phyloP scores from a whole-genome alignment of 2,797 vertebrate species.

The Chloroceryle amazona region DNA sequence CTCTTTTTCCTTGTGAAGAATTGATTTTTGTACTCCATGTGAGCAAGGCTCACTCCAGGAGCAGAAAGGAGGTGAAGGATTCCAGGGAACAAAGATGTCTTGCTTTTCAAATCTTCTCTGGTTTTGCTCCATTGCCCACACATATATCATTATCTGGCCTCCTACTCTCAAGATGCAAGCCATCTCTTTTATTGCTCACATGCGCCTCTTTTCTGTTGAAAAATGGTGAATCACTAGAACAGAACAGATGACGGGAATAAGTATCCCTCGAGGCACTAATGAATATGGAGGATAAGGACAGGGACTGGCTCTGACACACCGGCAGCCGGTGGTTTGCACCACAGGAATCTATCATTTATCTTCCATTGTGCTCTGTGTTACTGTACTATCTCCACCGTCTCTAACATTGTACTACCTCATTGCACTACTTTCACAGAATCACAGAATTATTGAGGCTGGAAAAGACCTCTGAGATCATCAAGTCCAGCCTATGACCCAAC shows the following conservation, averaged over 20 bases:
- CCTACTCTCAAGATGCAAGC: slow-evolving; percentile 83
- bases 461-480: no score
- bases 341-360: slow-evolving; percentile 18
- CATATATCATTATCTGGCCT: slow-evolving; percentile 88
- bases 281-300: slow-evolving; percentile 23
- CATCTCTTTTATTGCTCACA: slow-evolving; percentile 88
- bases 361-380: neutral
- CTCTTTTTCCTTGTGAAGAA: slow-evolving; percentile 43
- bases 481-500: no score
- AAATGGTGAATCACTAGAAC: slow-evolving; percentile 86
- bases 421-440: no score
- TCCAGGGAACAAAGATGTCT: slow-evolving; percentile 88
- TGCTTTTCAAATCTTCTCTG: slow-evolving; percentile 87
- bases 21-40: slow-evolving; percentile 19
- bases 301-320: neutral
- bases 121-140: slow-evolving; percentile 89
- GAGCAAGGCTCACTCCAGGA: neutral
- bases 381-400: neutral
- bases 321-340: neutral
- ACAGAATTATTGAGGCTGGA: no score
- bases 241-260: slow-evolving; percentile 37
- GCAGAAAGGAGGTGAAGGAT: slow-evolving; percentile 78
- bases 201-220: slow-evolving; percentile 84
- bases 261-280: neutral
- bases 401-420: neutral